These are phyloP conservation scores for Lasioglossum leucozonium DNA, from an alignment of 2,888 invertebrate species.

Conservation along the genomic window DNA sequence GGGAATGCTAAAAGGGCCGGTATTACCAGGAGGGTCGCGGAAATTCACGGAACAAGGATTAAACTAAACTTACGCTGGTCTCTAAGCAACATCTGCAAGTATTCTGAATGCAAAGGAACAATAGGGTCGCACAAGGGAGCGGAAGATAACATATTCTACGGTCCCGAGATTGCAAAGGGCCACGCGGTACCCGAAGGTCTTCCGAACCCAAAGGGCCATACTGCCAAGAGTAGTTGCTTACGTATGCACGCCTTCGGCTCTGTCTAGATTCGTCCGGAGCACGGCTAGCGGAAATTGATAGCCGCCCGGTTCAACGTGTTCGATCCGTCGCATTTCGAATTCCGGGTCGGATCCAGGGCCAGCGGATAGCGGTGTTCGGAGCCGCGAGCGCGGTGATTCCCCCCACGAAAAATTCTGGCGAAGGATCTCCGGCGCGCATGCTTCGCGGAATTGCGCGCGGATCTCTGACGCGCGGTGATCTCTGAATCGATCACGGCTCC, in stretches of 20 bases:
- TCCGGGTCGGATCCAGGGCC: not conserved
- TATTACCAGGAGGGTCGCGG: too few species aligned
- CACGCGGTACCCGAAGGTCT: not conserved
- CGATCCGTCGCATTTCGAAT: constrained; percentile 10
- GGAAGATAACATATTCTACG: not conserved
- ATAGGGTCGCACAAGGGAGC: not conserved
- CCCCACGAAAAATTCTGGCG: not conserved
- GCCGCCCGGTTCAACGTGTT: not conserved
- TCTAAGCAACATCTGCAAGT: not conserved
- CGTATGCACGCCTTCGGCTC: not conserved
- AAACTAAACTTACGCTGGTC: not conserved
- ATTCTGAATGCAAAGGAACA: not conserved
- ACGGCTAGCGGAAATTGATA: constrained; percentile 5
- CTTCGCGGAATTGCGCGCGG: not conserved
- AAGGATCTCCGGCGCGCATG: not conserved
- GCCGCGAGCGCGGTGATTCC: not conserved
- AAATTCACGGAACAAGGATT: too few species aligned
- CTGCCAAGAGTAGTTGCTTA: not conserved
- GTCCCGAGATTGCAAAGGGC: not conserved
- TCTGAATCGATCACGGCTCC: constrained; percentile 36
- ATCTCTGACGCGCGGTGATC: constrained; percentile 26
- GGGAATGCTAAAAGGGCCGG: too few species aligned
- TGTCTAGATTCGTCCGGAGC: constrained; percentile 4
- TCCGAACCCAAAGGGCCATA: not conserved
- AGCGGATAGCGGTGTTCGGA: not conserved